phyloP scores from a whole-genome alignment of 1,140 invertebrate species.

The Drosophila miranda region DNA sequence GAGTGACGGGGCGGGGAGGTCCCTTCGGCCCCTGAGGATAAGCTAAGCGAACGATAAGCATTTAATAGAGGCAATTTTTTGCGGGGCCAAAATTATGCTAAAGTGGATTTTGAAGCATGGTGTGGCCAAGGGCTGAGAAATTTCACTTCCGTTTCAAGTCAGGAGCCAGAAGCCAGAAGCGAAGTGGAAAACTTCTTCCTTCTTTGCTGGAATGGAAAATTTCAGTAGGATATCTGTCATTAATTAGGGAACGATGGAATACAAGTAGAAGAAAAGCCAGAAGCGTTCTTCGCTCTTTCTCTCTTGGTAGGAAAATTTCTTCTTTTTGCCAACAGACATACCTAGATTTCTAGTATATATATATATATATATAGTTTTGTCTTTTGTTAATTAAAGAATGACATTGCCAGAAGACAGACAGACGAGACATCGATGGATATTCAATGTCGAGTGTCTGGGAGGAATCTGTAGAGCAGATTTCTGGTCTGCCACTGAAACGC shows the following conservation, averaged over 20 bases:
- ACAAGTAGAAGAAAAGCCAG: not conserved
- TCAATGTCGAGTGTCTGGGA: slow-evolving; percentile 12
- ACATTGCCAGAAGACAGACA: slow-evolving; percentile 22
- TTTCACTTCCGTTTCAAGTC: slow-evolving; percentile 33
- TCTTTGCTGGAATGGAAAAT: slow-evolving; percentile 14
- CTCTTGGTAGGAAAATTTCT: slow-evolving; percentile 5
- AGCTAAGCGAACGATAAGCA: slow-evolving; percentile 63
- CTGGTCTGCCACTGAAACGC: slow-evolving; percentile 53
- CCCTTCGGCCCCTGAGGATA: slow-evolving; percentile 31
- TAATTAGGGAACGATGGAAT: slow-evolving; percentile 36
- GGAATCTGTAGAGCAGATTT: not conserved
- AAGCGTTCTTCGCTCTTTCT: slow-evolving; percentile 18
- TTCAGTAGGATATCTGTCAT: slow-evolving; percentile 66
- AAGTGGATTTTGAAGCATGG: slow-evolving; percentile 66
- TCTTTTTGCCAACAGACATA: slow-evolving; percentile 8
- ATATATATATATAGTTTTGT: not conserved
- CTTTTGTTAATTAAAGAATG: slow-evolving; percentile 36
- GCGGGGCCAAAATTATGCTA: slow-evolving; percentile 59
- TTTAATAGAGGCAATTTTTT: slow-evolving; percentile 68
- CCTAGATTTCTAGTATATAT: not conserved
- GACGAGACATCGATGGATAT: slow-evolving; percentile 22
- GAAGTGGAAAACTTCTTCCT: slow-evolving; percentile 41
- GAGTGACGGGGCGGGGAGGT: slow-evolving; percentile 2
- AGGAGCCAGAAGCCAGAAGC: slow-evolving; percentile 5
- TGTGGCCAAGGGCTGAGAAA: slow-evolving; percentile 51